phyloP scores from a whole-genome alignment of 64 coral and sea anemone species.

The Montipora foliosa region DNA sequence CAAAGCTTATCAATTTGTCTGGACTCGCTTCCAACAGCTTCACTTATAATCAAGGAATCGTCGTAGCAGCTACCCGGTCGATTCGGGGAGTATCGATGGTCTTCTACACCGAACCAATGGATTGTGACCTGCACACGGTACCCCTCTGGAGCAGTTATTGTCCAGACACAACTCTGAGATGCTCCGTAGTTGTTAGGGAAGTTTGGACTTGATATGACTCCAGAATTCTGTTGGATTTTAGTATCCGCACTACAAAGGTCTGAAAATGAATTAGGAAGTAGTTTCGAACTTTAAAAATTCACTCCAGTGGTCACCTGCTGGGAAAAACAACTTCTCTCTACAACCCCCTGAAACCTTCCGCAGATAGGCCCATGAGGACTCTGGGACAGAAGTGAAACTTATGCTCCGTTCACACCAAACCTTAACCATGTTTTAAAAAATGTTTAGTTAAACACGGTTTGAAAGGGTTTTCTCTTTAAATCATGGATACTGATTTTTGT shows the following conservation, averaged over 20 bases:
- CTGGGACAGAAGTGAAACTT: no score
- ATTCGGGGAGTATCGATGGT: background rate
- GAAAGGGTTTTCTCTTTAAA: no score
- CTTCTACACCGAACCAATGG: conserved; percentile 23
- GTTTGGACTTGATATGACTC: conserved; percentile 15
- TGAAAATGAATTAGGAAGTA: background rate
- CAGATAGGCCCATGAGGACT: no score
- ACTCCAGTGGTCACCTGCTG: no score
- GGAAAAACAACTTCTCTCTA: no score
- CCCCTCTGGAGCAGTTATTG: background rate
- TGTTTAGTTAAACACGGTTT: no score
- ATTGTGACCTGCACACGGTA: conserved; percentile 10
- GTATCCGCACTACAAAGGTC: background rate
- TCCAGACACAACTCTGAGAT: background rate
- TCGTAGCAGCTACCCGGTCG: background rate
- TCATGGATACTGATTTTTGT: no score
- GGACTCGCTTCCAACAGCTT: background rate
- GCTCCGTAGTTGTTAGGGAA: conserved; percentile 31
- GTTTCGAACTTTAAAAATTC: no score
- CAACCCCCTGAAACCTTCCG: no score
- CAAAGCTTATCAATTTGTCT: background rate
- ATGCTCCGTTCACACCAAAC: no score
- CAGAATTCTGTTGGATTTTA: background rate
- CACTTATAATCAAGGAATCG: background rate
- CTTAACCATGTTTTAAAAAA: no score